Evolutionary conservation across 2,888 invertebrate species (phyloP).

Genomic region (Drosophila fungiperda): DNA sequence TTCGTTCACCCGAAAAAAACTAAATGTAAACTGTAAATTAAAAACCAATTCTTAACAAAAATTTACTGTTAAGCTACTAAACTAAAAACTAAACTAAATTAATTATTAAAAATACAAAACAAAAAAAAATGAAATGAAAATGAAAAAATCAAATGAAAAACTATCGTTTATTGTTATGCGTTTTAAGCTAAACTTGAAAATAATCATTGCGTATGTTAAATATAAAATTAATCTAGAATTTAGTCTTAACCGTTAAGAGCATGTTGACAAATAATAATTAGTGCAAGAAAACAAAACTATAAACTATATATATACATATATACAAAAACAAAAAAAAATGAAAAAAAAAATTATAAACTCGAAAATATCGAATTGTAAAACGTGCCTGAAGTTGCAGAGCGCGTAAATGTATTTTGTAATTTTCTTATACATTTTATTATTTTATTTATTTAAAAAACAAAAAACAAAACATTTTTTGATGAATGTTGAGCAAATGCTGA

Average conservation of each 20-base stretch:
- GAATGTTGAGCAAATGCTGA: conserved; percentile 47
- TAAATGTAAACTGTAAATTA: conserved; percentile 68
- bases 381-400: conserved; percentile 73
- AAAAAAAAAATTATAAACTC: conserved; percentile 44
- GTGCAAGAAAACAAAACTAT: conserved; percentile 22
- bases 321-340: conserved; percentile 23
- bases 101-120: conserved; percentile 15
- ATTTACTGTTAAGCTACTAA: conserved; percentile 28
- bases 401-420: conserved; percentile 66
- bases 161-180: conserved; percentile 75
- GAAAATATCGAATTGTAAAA: conserved; percentile 56
- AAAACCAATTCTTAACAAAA: conserved; percentile 54
- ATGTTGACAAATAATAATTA: conserved; percentile 64
- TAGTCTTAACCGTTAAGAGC: conserved; percentile 57
- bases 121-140: conserved; percentile 2
- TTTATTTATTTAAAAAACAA: conserved; percentile 72
- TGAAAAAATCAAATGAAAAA: conserved; percentile 31
- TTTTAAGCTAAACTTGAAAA: conserved; percentile 74
- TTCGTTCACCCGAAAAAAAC: conserved; percentile 53
- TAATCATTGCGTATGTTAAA: conserved; percentile 58
- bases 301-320: conserved; percentile 8
- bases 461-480: conserved; percentile 52
- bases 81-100: conserved; percentile 28
- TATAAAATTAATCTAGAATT: conserved; percentile 63
- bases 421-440: conserved; percentile 71